Percentiles rank a stretch among this genome's conserved stretches.
These are phyloP conservation scores for Beris chalybata DNA, from an alignment of 2,888 invertebrate species.

Conservation along the genomic window DNA sequence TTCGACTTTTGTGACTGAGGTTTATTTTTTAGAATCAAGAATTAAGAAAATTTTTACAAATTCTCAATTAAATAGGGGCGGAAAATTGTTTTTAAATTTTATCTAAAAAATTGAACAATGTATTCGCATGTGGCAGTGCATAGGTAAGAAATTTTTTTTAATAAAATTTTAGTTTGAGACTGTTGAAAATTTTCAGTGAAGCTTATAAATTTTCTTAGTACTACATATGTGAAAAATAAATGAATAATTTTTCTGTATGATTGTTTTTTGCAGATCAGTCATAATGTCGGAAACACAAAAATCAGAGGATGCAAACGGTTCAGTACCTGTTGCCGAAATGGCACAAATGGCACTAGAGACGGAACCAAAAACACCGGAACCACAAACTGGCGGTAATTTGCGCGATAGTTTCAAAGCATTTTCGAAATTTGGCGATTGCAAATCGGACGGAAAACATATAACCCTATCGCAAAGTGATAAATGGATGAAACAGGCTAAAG, in stretches of 20 bases:
- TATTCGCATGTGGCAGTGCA: slow-evolving; percentile 43
- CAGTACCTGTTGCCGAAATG: slow-evolving; percentile 50
- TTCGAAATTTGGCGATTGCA: slow-evolving; percentile 84
- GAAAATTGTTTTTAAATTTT: no score
- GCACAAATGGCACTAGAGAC: slow-evolving; percentile 50
- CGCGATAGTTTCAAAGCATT: slow-evolving; percentile 77
- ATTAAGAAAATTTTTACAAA: no score
- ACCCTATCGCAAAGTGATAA: slow-evolving; percentile 90
- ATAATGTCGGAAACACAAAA: slow-evolving; percentile 39
- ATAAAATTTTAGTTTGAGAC: no score
- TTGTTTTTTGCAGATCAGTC: slow-evolving; percentile 39
- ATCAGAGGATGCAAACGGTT: slow-evolving; percentile 41
- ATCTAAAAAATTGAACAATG: slow-evolving; percentile 31
- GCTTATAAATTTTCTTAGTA: neutral
- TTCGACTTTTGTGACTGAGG: no score
- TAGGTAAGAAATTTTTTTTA: slow-evolving; percentile 37
- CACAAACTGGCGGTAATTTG: slow-evolving; percentile 51
- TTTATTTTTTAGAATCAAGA: no score
- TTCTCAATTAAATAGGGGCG: no score
- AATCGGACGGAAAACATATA: slow-evolving; percentile 82
- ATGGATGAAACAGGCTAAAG: slow-evolving; percentile 91
- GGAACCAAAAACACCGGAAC: slow-evolving; percentile 46
- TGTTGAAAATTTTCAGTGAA: neutral
- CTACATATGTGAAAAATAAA: neutral
- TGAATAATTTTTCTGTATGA: neutral